phyloP scores from a whole-genome alignment of 2,797 vertebrate genomes.

The Malacoraja senta region DNA sequence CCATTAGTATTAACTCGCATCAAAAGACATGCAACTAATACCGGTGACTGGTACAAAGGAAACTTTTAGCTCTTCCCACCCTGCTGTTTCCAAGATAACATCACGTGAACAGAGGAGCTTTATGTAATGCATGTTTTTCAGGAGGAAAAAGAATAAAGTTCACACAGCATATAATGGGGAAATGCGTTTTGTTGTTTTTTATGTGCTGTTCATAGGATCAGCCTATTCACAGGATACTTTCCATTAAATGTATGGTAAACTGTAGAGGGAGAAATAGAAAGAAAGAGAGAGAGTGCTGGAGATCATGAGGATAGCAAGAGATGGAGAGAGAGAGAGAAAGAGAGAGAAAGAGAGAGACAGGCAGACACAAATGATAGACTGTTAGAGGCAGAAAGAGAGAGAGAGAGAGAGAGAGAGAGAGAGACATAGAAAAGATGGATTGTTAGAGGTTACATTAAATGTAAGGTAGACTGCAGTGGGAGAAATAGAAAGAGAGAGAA shows the following conservation, averaged over 20 bases:
- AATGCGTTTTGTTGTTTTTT: neutral
- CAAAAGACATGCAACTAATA: constrained; percentile 45
- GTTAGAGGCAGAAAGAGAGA: too few relatives aligned
- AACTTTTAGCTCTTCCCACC: constrained; percentile 44
- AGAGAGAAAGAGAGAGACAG: too few relatives aligned
- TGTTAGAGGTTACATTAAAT: too few relatives aligned
- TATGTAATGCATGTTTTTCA: neutral
- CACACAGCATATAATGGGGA: neutral
- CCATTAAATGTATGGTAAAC: neutral
- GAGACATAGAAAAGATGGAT: too few relatives aligned
- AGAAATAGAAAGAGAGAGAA: too few relatives aligned
- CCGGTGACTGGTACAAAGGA: constrained; percentile 23
- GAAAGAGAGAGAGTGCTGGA: too few relatives aligned
- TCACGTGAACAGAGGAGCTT: constrained; percentile 14
- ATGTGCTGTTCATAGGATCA: neutral
- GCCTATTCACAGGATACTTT: neutral
- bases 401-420: too few relatives aligned
- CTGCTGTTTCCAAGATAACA: constrained; percentile 47
- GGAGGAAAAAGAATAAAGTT: neutral
- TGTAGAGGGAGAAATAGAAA: too few relatives aligned
- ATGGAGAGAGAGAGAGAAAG: too few relatives aligned
- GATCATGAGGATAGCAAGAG: too few relatives aligned
- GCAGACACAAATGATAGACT: too few relatives aligned
- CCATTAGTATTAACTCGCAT: constrained; percentile 45
- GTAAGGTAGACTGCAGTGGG: too few relatives aligned